Conservation (phyloP, 2,888 invertebrate genomes). For the Acrocyrtus sp. region DNA sequence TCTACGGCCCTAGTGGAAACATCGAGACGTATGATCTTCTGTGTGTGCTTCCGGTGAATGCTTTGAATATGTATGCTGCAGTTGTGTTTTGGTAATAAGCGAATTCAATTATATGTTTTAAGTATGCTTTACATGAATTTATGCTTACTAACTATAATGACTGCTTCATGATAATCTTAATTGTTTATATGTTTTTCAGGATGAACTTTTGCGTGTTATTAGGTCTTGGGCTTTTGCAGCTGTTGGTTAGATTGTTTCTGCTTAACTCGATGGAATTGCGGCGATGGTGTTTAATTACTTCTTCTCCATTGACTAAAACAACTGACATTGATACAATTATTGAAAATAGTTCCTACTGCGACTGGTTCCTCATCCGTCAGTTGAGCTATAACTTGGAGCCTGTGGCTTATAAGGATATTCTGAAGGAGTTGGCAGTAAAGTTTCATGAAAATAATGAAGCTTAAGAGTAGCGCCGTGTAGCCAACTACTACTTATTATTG, state of each 20-base stretch:
- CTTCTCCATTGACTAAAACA: neutral
- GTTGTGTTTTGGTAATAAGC: conserved; percentile 59
- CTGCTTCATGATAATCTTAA: too few species aligned
- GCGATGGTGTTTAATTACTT: neutral
- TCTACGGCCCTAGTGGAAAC: conserved; percentile 31
- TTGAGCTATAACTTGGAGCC: too few species aligned
- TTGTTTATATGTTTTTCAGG: conserved; percentile 27
- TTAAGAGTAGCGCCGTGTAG: too few species aligned
- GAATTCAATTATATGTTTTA: too few species aligned
- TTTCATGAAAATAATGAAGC: too few species aligned
- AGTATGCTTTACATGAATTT: too few species aligned
- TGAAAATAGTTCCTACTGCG: conserved; percentile 9
- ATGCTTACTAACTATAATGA: neutral
- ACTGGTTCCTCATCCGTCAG: conserved; percentile 28
- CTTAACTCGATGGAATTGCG: neutral
- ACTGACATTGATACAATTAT: neutral
- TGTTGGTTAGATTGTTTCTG: conserved; percentile 3
- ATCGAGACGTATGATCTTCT: conserved; percentile 33
- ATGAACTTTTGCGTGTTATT: conserved; percentile 14
- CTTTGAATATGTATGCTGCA: conserved; percentile 63
- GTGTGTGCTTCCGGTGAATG: conserved; percentile 63
- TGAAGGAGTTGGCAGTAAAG: too few species aligned
- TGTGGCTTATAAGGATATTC: too few species aligned
- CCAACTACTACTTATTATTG: too few species aligned
- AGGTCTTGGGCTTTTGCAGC: neutral